These are phyloP conservation scores for Papilio dardanus DNA, from an alignment of 1,140 invertebrate species.

Conservation along the genomic window DNA sequence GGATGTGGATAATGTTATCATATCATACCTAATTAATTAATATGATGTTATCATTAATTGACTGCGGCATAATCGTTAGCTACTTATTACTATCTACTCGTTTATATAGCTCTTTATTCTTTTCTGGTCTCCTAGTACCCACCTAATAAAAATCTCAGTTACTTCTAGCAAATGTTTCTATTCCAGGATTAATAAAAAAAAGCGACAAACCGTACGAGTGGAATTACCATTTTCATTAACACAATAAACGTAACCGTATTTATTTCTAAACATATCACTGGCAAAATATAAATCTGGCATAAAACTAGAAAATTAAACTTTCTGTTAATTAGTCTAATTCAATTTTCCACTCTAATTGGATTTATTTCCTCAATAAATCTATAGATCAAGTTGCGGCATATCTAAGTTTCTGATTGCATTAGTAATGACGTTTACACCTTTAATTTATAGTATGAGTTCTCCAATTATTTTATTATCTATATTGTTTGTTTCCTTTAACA, in stretches of 20 bases:
- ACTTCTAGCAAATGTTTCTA: no score
- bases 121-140: not conserved
- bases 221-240: no score
- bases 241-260: no score
- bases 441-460: not conserved
- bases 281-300: no score
- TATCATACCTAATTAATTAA: not conserved
- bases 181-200: no score
- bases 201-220: no score
- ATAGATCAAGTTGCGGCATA: not conserved
- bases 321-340: not conserved
- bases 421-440: not conserved
- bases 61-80: not conserved
- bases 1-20: not conserved
- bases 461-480: not conserved
- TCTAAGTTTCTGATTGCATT: slow-evolving; percentile 1
- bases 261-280: no score
- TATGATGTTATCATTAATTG: not conserved
- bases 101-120: not conserved
- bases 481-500: not conserved
- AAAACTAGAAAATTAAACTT: not conserved
- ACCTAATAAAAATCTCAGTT: no score
- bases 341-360: not conserved
- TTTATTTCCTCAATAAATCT: not conserved
- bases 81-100: not conserved